Evolutionary conservation across 2,888 invertebrate species (phyloP).

Genomic region (Eugnorisma glareosa): DNA sequence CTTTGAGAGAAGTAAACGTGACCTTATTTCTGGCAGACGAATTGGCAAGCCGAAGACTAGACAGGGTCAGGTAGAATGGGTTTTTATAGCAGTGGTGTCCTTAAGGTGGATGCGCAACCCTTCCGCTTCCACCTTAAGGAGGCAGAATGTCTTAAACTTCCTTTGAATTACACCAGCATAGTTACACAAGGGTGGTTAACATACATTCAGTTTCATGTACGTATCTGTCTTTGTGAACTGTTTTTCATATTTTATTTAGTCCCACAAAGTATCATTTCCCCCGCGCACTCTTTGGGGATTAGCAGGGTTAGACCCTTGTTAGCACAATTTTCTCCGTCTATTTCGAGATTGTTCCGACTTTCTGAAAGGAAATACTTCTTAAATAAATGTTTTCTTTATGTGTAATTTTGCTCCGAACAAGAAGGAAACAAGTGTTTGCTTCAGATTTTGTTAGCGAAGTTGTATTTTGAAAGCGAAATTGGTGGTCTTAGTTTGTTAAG

Average conservation of each 20-base stretch:
- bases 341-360: conserved; percentile 36
- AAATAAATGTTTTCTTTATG: conserved; percentile 56
- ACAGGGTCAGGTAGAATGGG: conserved; percentile 14
- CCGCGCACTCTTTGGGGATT: conserved; percentile 45
- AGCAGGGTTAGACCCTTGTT: conserved; percentile 58
- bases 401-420: conserved; percentile 47
- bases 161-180: conserved; percentile 6
- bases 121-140: too few relatives aligned
- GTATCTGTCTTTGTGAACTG: conserved; percentile 30
- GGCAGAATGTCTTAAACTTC: not conserved
- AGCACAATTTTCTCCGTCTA: conserved; percentile 49
- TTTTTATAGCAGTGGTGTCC: conserved; percentile 17
- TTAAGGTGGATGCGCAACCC: too few relatives aligned
- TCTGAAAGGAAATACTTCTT: conserved; percentile 46
- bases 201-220: conserved; percentile 10
- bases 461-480: conserved; percentile 47
- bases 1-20: conserved; percentile 46
- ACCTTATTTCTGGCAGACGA: conserved; percentile 43
- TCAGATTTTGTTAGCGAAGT: conserved; percentile 45
- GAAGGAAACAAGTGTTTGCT: conserved; percentile 52
- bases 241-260: conserved; percentile 56
- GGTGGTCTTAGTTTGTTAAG: conserved; percentile 35
- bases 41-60: conserved; percentile 10
- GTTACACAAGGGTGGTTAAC: not conserved
- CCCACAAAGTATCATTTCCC: conserved; percentile 34